A percentile compares a stretch with the other conserved stretches of the same genome.
phyloP scores from a whole-genome alignment of 2,113 vertebrate genomes.

The Epinephelus moara region DNA sequence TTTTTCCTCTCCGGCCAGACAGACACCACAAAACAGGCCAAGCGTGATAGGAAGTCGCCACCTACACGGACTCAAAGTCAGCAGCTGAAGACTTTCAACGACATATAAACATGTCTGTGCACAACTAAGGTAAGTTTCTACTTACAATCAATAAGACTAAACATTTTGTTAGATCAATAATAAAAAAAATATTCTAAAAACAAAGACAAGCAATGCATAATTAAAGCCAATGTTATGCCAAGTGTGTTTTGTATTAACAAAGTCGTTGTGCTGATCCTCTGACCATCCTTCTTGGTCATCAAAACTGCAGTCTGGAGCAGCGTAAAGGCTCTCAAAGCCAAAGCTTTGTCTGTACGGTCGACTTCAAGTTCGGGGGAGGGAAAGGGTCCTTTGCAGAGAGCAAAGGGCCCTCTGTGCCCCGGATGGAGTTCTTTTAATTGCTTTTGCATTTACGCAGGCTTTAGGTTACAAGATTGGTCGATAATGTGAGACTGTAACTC shows the following conservation, averaged over 20 bases:
- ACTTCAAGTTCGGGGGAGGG: conserved; percentile 87
- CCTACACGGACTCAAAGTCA: conserved; percentile 84
- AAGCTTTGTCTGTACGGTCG: conserved; percentile 82
- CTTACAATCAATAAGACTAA: neutral
- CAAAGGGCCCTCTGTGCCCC: conserved; percentile 72
- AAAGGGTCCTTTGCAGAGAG: conserved; percentile 64
- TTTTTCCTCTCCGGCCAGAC: conserved; percentile 85
- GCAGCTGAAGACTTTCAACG: conserved; percentile 61
- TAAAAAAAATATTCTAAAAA: neutral
- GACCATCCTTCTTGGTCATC: conserved; percentile 4
- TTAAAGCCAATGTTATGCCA: neutral
- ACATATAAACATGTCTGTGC: conserved; percentile 29
- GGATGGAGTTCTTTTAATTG: conserved; percentile 79
- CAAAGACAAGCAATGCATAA: neutral
- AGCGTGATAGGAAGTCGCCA: conserved; percentile 85
- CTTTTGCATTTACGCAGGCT: conserved; percentile 66
- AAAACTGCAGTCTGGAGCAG: conserved; percentile 51
- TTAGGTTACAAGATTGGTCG: conserved; percentile 55
- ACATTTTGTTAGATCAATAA: neutral
- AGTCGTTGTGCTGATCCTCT: conserved; percentile 1
- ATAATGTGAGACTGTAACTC: conserved; percentile 36
- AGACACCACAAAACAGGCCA: conserved; percentile 87
- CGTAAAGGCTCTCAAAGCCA: conserved; percentile 76
- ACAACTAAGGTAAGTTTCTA: conserved; percentile 71
- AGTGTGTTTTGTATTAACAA: conserved; percentile 37